Evolutionary conservation across 2,113 vertebrate genomes (phyloP).

Genomic region (Naja naja): DNA sequence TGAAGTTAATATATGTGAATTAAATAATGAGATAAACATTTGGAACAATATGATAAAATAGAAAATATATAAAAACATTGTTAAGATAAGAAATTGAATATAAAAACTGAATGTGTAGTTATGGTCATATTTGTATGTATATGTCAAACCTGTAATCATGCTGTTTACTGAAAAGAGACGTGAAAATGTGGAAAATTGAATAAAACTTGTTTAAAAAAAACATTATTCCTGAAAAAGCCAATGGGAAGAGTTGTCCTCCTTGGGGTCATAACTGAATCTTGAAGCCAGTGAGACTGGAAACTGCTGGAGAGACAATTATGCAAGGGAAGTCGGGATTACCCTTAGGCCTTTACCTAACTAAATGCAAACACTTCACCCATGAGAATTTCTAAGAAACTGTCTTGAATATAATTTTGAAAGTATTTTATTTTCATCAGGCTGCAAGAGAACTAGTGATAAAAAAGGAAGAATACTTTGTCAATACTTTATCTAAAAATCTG

Average conservation of each 20-base stretch:
- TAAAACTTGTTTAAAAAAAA: too few relatives aligned
- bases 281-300: neutral
- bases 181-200: too few relatives aligned
- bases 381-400: neutral
- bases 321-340: neutral
- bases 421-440: neutral
- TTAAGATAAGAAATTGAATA: too few relatives aligned
- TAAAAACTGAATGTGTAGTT: too few relatives aligned
- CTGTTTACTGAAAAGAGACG: too few relatives aligned
- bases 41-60: too few relatives aligned
- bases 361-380: neutral
- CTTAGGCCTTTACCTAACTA: neutral
- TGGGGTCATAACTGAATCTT: neutral
- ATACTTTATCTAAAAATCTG: neutral
- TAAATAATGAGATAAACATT: too few relatives aligned
- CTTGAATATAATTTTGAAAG: neutral
- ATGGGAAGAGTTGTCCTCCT: neutral
- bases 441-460: neutral
- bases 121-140: too few relatives aligned
- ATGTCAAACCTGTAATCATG: too few relatives aligned
- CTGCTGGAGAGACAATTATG: neutral
- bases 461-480: neutral
- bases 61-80: too few relatives aligned
- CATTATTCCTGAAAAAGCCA: neutral
- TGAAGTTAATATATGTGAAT: too few relatives aligned